Percentiles rank a stretch among this genome's conserved stretches.
Evolutionary conservation across 2,113 vertebrate genomes (phyloP).

Genomic region (Montifringilla adamsi): DNA sequence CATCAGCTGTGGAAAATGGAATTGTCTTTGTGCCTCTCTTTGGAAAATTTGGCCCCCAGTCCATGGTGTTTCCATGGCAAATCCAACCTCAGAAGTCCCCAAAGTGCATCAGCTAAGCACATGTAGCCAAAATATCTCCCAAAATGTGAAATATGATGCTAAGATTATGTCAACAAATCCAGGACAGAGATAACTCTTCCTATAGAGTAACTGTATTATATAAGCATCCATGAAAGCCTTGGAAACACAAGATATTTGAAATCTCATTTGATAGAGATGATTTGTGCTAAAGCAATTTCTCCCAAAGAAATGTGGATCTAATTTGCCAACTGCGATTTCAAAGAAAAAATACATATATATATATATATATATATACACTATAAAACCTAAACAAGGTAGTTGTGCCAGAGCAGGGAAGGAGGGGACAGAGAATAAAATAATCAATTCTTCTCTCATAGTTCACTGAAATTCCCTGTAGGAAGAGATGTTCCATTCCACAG

Average conservation of each 20-base stretch:
- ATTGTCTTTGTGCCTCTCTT: neutral
- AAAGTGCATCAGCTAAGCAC: neutral
- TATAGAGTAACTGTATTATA: neutral
- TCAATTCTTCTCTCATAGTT: neutral
- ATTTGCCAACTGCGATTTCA: conserved; percentile 16
- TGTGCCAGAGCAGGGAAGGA: neutral
- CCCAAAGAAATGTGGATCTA: neutral
- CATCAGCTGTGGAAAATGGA: neutral
- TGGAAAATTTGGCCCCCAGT: neutral
- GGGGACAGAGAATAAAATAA: neutral
- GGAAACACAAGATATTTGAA: conserved; percentile 20
- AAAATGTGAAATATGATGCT: neutral
- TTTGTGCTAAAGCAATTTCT: neutral
- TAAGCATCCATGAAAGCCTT: neutral
- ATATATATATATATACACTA: no score
- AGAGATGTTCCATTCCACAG: neutral
- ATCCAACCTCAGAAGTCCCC: neutral
- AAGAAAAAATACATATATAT: neutral
- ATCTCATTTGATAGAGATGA: neutral
- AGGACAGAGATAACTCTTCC: neutral
- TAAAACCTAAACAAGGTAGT: no score
- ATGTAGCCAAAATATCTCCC: neutral
- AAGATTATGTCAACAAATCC: neutral
- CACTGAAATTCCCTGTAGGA: neutral
- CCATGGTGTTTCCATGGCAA: neutral